phyloP scores from a whole-genome alignment of 2,797 vertebrate genomes.

The Dromococcyx pavoninus region DNA sequence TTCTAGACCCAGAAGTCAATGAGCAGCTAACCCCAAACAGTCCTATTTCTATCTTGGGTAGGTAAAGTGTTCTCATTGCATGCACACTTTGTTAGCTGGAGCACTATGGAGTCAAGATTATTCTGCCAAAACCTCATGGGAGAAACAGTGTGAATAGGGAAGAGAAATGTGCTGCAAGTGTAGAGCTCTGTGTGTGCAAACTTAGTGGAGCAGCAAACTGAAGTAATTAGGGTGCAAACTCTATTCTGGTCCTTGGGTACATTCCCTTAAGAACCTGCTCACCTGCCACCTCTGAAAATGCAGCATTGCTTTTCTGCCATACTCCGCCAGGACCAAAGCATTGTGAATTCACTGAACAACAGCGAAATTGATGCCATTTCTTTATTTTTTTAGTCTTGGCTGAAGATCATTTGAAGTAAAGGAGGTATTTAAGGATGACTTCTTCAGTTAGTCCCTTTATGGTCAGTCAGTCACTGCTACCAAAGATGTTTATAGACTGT shows the following conservation, averaged over 20 bases:
- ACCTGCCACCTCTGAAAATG: neutral
- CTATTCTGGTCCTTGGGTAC: neutral
- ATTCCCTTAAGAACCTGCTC: neutral
- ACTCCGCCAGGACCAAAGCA: neutral
- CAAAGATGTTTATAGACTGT: neutral
- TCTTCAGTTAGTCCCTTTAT: neutral
- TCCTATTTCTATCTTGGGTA: neutral
- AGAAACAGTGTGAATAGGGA: neutral
- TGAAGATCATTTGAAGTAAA: neutral
- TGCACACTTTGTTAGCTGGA: neutral
- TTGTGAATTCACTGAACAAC: accelerated
- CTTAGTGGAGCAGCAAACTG: neutral
- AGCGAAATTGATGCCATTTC: neutral
- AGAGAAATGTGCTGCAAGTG: neutral
- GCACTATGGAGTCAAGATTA: neutral
- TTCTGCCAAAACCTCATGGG: neutral
- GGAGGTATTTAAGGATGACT: neutral
- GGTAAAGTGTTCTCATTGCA: neutral
- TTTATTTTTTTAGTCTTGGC: neutral
- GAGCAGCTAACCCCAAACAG: neutral
- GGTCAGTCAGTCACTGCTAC: neutral
- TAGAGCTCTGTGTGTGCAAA: neutral
- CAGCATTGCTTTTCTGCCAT: neutral
- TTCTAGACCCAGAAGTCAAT: neutral
- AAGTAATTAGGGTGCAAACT: neutral